These are phyloP conservation scores for Scyliorhinus canicula DNA, from an alignment of 2,797 vertebrate genomes.

Conservation along the genomic window DNA sequence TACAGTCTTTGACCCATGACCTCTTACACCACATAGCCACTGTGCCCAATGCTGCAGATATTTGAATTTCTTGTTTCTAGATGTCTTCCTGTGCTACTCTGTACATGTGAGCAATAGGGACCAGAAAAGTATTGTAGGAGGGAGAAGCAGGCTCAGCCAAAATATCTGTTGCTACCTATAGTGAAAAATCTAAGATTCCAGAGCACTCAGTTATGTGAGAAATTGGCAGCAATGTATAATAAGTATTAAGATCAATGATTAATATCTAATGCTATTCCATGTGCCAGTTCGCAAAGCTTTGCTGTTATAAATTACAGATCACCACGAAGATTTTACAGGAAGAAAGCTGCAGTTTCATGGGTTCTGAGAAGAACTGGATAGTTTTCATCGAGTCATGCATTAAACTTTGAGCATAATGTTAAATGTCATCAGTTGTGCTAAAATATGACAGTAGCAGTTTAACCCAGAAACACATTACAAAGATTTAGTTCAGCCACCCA, in stretches of 20 bases:
- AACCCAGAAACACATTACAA: background rate
- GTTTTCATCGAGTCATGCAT: background rate
- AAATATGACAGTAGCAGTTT: background rate
- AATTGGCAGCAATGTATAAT: background rate
- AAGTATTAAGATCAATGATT: background rate
- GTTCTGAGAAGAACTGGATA: background rate
- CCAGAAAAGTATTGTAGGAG: background rate
- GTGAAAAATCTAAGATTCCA: background rate
- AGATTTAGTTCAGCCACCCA: conserved; percentile 28
- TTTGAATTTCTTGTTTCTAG: background rate
- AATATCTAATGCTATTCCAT: background rate
- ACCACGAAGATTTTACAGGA: background rate
- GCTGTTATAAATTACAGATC: background rate
- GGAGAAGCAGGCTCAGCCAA: background rate
- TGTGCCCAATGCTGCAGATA: background rate
- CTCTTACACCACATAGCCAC: background rate
- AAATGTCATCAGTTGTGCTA: background rate
- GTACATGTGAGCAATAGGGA: background rate
- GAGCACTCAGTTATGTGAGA: background rate
- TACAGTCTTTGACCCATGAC: background rate
- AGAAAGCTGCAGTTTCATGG: background rate
- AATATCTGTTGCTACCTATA: background rate
- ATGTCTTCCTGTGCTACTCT: background rate
- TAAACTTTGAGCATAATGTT: background rate
- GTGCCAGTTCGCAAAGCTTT: background rate